phyloP scores from a whole-genome alignment of 2,797 vertebrate species.

The Mormyrus proboscirostris region DNA sequence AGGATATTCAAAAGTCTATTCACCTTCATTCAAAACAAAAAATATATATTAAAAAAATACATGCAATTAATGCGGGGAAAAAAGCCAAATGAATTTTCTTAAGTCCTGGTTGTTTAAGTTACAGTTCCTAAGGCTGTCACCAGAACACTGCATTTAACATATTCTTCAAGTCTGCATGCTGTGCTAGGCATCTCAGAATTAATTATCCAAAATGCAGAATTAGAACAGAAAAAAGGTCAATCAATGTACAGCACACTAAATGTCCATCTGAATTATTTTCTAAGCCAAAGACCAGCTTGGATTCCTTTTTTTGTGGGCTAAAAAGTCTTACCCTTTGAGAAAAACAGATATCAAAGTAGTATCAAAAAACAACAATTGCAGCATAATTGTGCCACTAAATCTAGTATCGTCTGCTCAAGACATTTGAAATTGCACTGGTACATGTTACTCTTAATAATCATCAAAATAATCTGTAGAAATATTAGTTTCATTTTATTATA shows the following conservation, averaged over 20 bases:
- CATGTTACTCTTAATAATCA: background rate
- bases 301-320: background rate
- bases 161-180: background rate
- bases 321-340: background rate
- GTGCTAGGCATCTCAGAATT: background rate
- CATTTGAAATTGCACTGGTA: conserved; percentile 4
- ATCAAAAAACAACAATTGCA: background rate
- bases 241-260: background rate
- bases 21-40: background rate
- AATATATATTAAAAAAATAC: background rate
- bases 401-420: background rate
- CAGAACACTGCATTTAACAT: background rate
- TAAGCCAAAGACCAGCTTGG: background rate
- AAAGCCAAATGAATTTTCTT: background rate
- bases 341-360: background rate
- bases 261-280: background rate
- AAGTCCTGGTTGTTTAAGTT: background rate
- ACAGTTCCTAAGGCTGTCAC: background rate
- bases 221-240: background rate
- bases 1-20: background rate
- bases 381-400: background rate
- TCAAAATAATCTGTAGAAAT: background rate
- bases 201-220: background rate
- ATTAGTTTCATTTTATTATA: background rate
- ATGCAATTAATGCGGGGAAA: background rate